Percentiles rank a stretch among this genome's conserved stretches.
Evolutionary conservation across 2,113 vertebrate genomes (phyloP).

Genomic region (Paratilapia polleni): DNA sequence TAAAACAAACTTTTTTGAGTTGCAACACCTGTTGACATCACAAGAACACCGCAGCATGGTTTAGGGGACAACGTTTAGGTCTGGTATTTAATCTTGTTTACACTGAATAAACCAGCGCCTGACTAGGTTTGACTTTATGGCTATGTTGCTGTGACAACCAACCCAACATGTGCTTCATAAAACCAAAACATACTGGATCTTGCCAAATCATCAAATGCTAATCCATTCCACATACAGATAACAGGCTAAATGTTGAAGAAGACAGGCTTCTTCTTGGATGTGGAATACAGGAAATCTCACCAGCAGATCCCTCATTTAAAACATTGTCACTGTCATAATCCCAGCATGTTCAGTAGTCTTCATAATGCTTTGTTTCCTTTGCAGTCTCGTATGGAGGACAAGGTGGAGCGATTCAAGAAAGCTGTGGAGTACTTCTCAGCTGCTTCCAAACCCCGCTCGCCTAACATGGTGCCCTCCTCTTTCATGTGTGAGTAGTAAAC

Average conservation of each 20-base stretch:
- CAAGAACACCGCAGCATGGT: no score
- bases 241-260: not conserved
- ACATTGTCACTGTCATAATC: not conserved
- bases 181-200: not conserved
- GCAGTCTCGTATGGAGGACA: conserved; percentile 93
- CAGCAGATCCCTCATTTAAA: not conserved
- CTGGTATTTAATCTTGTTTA: not conserved
- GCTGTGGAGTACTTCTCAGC: conserved; percentile 93
- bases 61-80: not conserved
- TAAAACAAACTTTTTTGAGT: fast-evolving
- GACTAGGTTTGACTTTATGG: not conserved
- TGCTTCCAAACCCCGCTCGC: conserved; percentile 87
- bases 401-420: conserved; percentile 91
- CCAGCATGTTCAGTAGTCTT: not conserved
- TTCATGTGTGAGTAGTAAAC: conserved; percentile 86
- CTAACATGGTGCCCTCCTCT: conserved; percentile 84
- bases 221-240: not conserved
- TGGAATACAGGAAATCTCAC: not conserved
- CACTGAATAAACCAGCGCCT: not conserved
- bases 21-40: not conserved
- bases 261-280: not conserved
- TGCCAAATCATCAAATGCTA: no score
- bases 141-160: not conserved
- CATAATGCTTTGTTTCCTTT: not conserved
- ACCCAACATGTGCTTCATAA: not conserved